Evolutionary conservation across 2,113 vertebrate species (phyloP).

Genomic region (Sterrhoptilus dennistouni): DNA sequence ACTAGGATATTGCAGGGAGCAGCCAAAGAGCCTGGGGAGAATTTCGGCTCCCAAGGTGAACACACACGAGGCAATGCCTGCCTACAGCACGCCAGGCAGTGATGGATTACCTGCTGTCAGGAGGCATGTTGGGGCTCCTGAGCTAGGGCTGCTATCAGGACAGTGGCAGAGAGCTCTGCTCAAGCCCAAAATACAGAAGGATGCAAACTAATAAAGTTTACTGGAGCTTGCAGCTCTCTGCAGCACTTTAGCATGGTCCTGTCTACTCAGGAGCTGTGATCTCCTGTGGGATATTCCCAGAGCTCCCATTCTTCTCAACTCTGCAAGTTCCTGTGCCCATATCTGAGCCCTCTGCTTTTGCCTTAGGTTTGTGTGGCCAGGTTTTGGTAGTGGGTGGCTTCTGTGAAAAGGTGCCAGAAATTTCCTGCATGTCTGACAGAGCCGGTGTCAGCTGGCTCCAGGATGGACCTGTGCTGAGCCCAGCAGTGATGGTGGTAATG

Average conservation of each 20-base stretch:
- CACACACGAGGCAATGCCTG: fast-evolving
- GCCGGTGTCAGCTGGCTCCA: fast-evolving
- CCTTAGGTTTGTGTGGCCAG: background rate
- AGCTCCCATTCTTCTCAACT: background rate
- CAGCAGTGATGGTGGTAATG: fast-evolving
- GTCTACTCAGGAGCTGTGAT: background rate
- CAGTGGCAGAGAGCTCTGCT: background rate
- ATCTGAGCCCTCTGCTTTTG: background rate
- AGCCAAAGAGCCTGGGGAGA: background rate
- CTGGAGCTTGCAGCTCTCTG: background rate
- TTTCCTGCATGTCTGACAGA: background rate
- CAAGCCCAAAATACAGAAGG: background rate
- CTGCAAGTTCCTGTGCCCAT: background rate
- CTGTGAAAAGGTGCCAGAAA: background rate
- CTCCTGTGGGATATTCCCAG: background rate
- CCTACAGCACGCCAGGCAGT: fast-evolving
- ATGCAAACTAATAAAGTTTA: background rate
- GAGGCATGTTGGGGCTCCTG: fast-evolving
- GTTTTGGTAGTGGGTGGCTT: background rate
- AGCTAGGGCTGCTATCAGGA: background rate
- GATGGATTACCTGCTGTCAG: background rate
- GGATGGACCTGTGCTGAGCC: fast-evolving
- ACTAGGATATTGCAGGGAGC: background rate
- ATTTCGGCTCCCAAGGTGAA: background rate
- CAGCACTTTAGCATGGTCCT: background rate